Evolutionary conservation across 2,113 vertebrate genomes (phyloP), one percentile per base, ranked within the genome.

Genomic region (Gallinago media): DNA sequence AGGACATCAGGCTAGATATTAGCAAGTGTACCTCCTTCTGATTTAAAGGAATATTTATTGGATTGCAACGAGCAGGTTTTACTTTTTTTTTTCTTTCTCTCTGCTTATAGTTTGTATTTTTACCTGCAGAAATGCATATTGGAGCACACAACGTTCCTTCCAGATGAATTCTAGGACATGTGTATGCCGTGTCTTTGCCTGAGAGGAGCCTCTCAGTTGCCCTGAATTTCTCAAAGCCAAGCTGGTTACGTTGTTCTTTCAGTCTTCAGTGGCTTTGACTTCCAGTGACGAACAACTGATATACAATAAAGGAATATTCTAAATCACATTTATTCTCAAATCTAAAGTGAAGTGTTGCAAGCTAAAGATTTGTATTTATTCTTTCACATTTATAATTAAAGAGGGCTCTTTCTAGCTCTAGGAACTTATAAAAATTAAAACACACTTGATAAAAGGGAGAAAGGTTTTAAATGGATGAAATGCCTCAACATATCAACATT

Each of bases 351-450:
- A 79, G 7, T 40, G 27, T 93, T 93, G 44, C 72, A 86, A 29
- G 63, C 26, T 56, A 52, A 93, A 89, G 72, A 84, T 38, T 67
- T 84, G 44, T 81, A 78, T 90, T 95, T 88, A 80, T 93, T 95
- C 67, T 27, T 92, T 70, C 47, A 78, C 76, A 75, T 93, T 89
- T 85, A 71, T 91, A 93, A 91, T 91, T 92, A 56, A 77, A 85
- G 63, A 82, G 50, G 32, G 32, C 21, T 92, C 36, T 80, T 91
- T 88, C 61, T 78, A 91, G 36, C 34, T 94, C 38, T 84, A 66
- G 63, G 47, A 93, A 47, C 61, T 65, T 65, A 86, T n/a, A 71
- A 88, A 85, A 78, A 65, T 78, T 86, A 89, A 94, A 94, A 65
- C n/a, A 31, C 18, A 9, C 67, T 61, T 81, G 61, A 94, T 94